phyloP scores from a whole-genome alignment of 2,888 invertebrate species.

The Blomia tropicalis region DNA sequence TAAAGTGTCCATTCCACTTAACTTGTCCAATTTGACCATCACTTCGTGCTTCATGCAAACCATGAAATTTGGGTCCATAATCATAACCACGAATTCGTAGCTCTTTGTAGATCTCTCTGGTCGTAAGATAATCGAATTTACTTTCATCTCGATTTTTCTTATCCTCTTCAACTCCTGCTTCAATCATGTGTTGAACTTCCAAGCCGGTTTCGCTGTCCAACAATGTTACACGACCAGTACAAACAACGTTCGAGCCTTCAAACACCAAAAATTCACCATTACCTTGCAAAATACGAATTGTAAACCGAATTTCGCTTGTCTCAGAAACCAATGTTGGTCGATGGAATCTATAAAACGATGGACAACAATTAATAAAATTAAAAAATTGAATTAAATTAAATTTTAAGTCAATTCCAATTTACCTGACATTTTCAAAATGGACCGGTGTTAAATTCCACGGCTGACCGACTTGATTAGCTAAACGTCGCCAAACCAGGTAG shows the following conservation, averaged over 20 bases:
- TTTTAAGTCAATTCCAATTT: background rate
- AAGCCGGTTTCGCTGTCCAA: slow-evolving; percentile 33
- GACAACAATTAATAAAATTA: background rate
- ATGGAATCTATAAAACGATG: slow-evolving; percentile 48
- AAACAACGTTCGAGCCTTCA: slow-evolving; percentile 35
- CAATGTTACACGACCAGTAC: slow-evolving; percentile 34
- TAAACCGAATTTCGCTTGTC: slow-evolving; percentile 55
- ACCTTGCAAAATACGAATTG: slow-evolving; percentile 45
- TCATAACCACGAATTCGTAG: slow-evolving; percentile 68
- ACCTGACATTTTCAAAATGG: slow-evolving; percentile 52
- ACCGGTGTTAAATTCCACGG: slow-evolving; percentile 64
- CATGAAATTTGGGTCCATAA: slow-evolving; percentile 62
- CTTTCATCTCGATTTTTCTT: slow-evolving; percentile 35
- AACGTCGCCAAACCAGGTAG: slow-evolving; percentile 63
- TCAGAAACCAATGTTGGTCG: slow-evolving; percentile 83
- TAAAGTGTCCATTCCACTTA: slow-evolving; percentile 79
- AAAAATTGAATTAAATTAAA: background rate
- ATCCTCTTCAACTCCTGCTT: slow-evolving; percentile 10
- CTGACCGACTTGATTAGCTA: slow-evolving; percentile 36
- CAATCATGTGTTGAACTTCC: slow-evolving; percentile 15
- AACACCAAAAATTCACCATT: slow-evolving; percentile 37
- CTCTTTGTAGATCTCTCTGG: slow-evolving; percentile 63
- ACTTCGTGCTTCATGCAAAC: slow-evolving; percentile 56
- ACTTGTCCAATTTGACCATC: slow-evolving; percentile 44
- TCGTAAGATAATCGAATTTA: slow-evolving; percentile 31